These are phyloP conservation scores for Agelastica alni DNA, from an alignment of 2,888 invertebrate genomes.

Conservation along the genomic window DNA sequence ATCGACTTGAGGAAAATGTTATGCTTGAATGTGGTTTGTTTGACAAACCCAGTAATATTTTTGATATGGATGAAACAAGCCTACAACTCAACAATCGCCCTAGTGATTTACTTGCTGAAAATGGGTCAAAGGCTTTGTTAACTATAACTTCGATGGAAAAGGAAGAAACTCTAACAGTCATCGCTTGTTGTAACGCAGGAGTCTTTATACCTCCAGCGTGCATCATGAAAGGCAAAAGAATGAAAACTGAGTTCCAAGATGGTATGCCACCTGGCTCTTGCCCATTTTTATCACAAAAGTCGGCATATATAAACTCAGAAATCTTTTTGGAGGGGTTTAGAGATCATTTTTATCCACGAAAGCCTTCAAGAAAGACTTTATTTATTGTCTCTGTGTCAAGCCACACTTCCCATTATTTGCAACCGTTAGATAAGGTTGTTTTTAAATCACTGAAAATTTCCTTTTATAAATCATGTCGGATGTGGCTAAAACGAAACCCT, in stretches of 20 bases:
- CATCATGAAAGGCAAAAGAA: no score
- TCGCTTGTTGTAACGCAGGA: conserved; percentile 22
- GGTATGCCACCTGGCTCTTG: no score
- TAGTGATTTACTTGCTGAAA: background rate
- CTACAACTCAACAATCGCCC: conserved; percentile 21
- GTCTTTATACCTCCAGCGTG: conserved; percentile 23
- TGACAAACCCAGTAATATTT: conserved; percentile 12
- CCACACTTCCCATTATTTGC: background rate
- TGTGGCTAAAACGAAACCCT: no score
- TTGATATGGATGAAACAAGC: conserved; percentile 23
- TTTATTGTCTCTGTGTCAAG: background rate
- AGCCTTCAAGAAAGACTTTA: background rate
- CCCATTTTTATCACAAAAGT: no score
- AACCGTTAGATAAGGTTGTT: background rate
- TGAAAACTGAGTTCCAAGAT: no score
- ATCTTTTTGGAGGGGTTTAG: background rate
- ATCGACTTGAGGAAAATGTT: no score
- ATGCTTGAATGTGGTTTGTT: background rate
- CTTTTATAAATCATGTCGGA: background rate
- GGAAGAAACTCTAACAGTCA: conserved; percentile 20
- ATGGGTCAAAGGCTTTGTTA: conserved; percentile 19
- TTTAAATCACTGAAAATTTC: background rate
- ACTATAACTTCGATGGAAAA: conserved; percentile 17
- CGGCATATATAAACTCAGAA: background rate
- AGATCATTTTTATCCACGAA: background rate